phyloP scores from a whole-genome alignment of 2,113 vertebrate genomes.

The Salvator merianae region DNA sequence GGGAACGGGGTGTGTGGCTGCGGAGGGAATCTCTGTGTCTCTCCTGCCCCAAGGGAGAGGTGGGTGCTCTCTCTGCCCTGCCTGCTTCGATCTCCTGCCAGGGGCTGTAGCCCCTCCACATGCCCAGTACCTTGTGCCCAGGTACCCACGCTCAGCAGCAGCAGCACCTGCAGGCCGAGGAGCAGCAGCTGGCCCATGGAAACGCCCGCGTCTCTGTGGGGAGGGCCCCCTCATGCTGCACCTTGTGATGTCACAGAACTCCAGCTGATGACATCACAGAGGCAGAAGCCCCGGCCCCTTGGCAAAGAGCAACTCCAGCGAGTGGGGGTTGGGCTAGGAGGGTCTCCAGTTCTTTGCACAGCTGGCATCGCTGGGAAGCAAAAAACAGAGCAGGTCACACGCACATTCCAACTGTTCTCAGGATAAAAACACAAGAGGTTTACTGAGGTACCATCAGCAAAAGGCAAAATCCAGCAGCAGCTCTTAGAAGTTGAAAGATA shows the following conservation, averaged over 20 bases:
- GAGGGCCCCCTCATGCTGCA: neutral
- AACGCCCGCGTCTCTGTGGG: neutral
- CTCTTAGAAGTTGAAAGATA: no score
- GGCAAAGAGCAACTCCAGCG: no score
- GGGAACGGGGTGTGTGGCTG: rapidly evolving
- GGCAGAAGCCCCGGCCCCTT: neutral
- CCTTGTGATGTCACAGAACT: slow-evolving; percentile 7
- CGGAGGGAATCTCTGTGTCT: rapidly evolving
- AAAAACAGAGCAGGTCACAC: no score
- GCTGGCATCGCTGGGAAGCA: neutral
- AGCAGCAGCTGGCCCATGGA: neutral
- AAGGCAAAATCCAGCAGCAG: no score
- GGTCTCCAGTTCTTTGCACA: neutral
- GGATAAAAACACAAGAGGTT: no score
- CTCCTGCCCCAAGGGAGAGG: neutral
- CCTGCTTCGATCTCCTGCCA: neutral
- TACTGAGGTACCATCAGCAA: no score
- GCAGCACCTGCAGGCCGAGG: neutral
- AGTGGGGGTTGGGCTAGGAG: neutral
- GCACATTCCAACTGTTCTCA: no score
- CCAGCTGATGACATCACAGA: neutral
- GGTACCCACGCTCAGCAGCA: neutral
- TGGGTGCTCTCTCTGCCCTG: neutral
- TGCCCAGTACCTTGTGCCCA: neutral
- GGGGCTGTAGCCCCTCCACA: neutral